Percentiles rank a stretch among this genome's conserved stretches.
Conservation (phyloP, 2,797 vertebrate species). For the Melanogrammus aeglefinus region DNA sequence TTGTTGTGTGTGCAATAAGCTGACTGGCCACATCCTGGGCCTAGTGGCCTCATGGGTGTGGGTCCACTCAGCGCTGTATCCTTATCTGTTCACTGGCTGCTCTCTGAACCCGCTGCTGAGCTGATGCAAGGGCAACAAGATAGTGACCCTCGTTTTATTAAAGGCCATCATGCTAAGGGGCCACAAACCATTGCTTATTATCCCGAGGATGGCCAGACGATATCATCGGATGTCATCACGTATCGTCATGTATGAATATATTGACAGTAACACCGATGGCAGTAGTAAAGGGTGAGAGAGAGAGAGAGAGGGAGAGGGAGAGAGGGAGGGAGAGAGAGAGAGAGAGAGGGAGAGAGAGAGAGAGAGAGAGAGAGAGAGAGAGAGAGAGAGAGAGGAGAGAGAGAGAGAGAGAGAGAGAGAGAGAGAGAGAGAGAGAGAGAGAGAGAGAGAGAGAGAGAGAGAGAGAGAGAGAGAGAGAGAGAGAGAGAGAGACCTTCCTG, state of each 20-base stretch:
- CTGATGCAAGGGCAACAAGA: constrained; percentile 28
- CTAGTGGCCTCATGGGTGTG: constrained; percentile 37
- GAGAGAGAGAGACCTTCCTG: too few relatives aligned
- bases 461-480: too few relatives aligned
- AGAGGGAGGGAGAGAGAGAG: too few relatives aligned
- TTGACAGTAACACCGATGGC: not conserved
- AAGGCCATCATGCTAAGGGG: constrained; percentile 2
- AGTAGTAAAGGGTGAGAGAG: too few relatives aligned
- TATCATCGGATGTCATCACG: too few relatives aligned
- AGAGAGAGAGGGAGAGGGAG: too few relatives aligned
- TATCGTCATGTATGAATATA: not conserved
- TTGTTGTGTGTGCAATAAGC: constrained; percentile 38
- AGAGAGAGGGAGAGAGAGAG: too few relatives aligned
- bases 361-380: too few relatives aligned
- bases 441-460: too few relatives aligned
- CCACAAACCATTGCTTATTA: constrained; percentile 28
- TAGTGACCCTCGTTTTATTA: constrained; percentile 30
- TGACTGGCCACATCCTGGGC: constrained; percentile 45
- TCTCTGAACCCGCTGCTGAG: constrained; percentile 19
- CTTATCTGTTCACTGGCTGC: constrained; percentile 32
- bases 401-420: too few relatives aligned
- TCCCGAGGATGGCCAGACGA: constrained; percentile 31
- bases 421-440: too few relatives aligned
- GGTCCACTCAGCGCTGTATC: constrained; percentile 28
- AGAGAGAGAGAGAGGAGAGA: too few relatives aligned